Conservation (phyloP, 23 tunicate genomes). For the Clavelina lepadiformis region DNA sequence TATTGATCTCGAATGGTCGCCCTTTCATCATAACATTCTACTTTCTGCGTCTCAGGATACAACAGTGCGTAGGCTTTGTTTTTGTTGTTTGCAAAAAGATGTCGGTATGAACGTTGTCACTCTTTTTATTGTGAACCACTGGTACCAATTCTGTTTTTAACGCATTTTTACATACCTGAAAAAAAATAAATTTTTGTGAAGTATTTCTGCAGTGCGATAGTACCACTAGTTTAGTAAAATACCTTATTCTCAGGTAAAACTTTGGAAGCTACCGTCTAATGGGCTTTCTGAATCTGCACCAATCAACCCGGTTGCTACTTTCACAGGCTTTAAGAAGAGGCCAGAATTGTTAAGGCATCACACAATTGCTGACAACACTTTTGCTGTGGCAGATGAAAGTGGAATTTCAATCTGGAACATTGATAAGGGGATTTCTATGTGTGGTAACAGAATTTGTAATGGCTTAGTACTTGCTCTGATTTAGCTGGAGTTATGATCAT, state of each 20-base stretch:
- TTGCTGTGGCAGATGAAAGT: conserved; percentile 46
- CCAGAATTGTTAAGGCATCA: conserved; percentile 58
- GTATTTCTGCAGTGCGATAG: too few relatives aligned
- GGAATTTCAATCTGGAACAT: conserved; percentile 26
- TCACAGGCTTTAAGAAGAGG: conserved; percentile 29
- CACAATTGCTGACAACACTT: conserved; percentile 48
- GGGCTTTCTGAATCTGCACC: conserved; percentile 28
- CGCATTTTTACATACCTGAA: too few relatives aligned
- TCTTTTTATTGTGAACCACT: too few relatives aligned
- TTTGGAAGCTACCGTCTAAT: conserved; percentile 66
- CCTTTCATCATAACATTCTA: conserved; percentile 59
- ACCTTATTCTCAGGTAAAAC: conserved; percentile 71
- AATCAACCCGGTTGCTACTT: conserved; percentile 14
- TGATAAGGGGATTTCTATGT: too few relatives aligned
- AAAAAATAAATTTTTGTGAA: too few relatives aligned
- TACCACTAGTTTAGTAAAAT: too few relatives aligned
- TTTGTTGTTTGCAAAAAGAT: too few relatives aligned
- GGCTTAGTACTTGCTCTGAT: too few relatives aligned
- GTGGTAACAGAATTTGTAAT: too few relatives aligned
- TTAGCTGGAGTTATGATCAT: too few relatives aligned
- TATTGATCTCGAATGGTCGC: conserved; percentile 77
- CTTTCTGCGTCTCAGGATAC: conserved; percentile 73
- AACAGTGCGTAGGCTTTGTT: conserved; percentile 84
- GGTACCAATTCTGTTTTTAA: too few relatives aligned
- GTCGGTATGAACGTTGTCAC: too few relatives aligned